Conservation (phyloP, 2,888 invertebrate genomes). For the Cheilosia vulpina region DNA sequence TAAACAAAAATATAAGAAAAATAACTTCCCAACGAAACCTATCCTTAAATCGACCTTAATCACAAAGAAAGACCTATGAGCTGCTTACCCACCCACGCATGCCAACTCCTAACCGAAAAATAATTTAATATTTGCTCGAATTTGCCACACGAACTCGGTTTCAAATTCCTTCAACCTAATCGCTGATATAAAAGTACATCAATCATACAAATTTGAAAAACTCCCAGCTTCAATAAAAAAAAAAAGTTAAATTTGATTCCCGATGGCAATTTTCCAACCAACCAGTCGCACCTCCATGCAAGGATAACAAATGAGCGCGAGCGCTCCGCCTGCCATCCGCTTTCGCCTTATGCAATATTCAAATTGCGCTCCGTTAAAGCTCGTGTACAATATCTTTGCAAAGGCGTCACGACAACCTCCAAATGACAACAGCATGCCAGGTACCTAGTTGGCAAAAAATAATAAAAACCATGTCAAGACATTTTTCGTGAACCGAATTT, state of each 20-base stretch:
- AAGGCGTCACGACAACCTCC: constrained; percentile 4
- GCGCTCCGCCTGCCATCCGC: background rate
- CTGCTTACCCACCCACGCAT: no score
- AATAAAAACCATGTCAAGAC: constrained; percentile 62
- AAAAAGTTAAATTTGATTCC: constrained; percentile 56
- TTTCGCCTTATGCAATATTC: constrained; percentile 53
- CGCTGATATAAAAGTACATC: no score
- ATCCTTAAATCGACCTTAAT: no score
- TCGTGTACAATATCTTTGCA: constrained; percentile 42
- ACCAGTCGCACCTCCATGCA: constrained; percentile 43
- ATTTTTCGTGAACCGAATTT: constrained; percentile 33
- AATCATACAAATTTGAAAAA: background rate
- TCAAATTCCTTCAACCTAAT: no score
- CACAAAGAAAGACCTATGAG: no score
- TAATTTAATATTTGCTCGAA: no score
- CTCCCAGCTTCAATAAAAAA: background rate
- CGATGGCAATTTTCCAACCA: constrained; percentile 55
- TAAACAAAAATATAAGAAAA: no score
- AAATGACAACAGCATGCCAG: background rate
- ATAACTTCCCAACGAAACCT: no score
- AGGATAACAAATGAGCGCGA: constrained; percentile 27
- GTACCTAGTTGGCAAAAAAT: constrained; percentile 13
- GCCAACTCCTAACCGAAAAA: no score
- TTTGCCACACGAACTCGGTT: no score
- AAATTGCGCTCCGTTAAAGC: constrained; percentile 55